Conservation (phyloP, 1,140 invertebrate genomes). For the Ctenoplectra terminalis region DNA sequence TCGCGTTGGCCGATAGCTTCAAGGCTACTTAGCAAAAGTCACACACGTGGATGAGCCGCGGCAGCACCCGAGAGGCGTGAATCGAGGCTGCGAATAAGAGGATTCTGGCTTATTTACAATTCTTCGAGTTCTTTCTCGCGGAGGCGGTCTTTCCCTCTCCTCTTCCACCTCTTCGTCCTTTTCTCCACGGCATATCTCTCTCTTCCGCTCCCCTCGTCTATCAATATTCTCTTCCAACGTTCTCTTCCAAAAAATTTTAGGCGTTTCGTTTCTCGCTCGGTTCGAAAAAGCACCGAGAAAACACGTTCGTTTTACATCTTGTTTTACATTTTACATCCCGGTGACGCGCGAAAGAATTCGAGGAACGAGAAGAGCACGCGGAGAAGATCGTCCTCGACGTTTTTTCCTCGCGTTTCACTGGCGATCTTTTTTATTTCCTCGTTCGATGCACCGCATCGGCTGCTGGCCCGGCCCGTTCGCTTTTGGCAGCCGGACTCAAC, state of each 20-base stretch:
- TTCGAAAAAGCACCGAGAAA: background rate
- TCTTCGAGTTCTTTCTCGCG: background rate
- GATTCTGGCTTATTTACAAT: constrained; percentile 37
- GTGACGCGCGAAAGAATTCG: constrained; percentile 29
- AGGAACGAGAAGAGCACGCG: background rate
- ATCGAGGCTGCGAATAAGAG: constrained; percentile 28
- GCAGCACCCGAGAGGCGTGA: background rate
- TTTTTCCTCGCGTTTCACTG: background rate
- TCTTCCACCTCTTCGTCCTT: too few relatives aligned
- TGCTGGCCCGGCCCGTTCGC: constrained; percentile 24
- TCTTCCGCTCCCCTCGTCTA: too few relatives aligned
- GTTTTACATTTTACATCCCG: too few relatives aligned
- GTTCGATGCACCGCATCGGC: constrained; percentile 4
- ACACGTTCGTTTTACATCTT: too few relatives aligned
- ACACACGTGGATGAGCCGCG: constrained; percentile 40
- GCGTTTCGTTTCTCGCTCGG: too few relatives aligned
- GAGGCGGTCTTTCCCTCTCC: too few relatives aligned
- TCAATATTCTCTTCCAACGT: too few relatives aligned
- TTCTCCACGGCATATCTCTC: background rate
- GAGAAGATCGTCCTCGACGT: background rate
- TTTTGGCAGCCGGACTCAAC: constrained; percentile 61
- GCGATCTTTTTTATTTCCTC: constrained; percentile 15
- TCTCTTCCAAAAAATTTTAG: too few relatives aligned
- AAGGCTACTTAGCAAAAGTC: constrained; percentile 53
- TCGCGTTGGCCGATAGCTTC: background rate